These are phyloP conservation scores for Chaetoderma sp. DNA, from an alignment of 2,888 invertebrate species.

Conservation along the genomic window DNA sequence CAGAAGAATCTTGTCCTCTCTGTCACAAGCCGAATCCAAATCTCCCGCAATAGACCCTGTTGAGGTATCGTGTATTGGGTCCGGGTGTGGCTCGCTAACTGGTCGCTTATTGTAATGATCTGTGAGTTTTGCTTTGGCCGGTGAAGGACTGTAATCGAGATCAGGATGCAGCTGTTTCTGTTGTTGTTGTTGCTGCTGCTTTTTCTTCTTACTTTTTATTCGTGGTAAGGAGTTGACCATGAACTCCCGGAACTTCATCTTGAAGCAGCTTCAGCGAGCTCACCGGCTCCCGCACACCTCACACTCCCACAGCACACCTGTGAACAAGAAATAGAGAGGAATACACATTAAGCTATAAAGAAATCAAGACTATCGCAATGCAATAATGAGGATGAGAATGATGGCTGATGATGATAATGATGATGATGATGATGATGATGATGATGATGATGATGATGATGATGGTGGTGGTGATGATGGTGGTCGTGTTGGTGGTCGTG, in stretches of 20 bases:
- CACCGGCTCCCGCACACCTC: background rate
- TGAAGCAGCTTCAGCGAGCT: constrained; percentile 22
- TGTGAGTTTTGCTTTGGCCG: background rate
- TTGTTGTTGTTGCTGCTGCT: constrained; percentile 39
- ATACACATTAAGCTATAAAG: too few species aligned
- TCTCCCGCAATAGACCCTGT: background rate
- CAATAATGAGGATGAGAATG: too few species aligned
- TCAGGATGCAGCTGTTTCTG: constrained; percentile 8
- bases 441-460: too few species aligned
- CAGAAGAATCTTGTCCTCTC: background rate
- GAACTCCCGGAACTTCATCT: constrained; percentile 56
- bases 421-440: too few species aligned
- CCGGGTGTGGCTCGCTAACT: background rate
- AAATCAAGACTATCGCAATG: too few species aligned
- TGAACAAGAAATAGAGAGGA: background rate
- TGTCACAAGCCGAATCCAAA: too few species aligned
- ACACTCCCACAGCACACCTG: background rate
- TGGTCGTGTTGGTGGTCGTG: too few species aligned
- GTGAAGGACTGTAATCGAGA: constrained; percentile 2
- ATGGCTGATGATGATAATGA: too few species aligned
- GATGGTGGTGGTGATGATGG: too few species aligned
- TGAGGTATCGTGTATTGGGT: background rate
- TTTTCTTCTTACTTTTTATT: constrained; percentile 50
- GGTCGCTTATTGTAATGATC: background rate
- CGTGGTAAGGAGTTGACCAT: constrained; percentile 54